Conservation (phyloP, 1,140 invertebrate genomes). For the Hydropsyche tenuis region DNA sequence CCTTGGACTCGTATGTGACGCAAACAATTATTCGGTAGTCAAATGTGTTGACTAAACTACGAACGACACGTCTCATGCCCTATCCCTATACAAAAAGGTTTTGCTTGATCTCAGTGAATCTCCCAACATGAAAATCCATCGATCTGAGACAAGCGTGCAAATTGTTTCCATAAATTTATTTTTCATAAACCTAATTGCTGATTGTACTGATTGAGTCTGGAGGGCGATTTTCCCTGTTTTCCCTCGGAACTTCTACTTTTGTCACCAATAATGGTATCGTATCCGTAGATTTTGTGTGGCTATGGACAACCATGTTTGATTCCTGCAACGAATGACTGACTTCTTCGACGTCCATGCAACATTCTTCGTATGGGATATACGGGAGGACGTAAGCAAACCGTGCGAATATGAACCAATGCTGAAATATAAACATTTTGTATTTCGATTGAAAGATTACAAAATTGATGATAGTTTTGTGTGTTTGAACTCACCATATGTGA, state of each 20-base stretch:
- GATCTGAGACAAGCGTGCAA: not conserved
- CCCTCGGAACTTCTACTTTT: conserved; percentile 37
- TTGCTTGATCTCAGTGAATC: not conserved
- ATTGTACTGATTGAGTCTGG: conserved; percentile 45
- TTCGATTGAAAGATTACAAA: too few relatives aligned
- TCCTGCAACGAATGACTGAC: conserved; percentile 29
- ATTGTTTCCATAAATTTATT: conserved; percentile 1
- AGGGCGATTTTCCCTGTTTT: conserved; percentile 28
- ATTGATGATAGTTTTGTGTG: too few relatives aligned
- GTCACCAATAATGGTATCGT: conserved; percentile 46
- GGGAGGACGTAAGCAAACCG: conserved; percentile 43
- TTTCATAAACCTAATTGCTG: conserved; percentile 34
- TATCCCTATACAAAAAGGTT: not conserved
- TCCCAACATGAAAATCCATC: not conserved
- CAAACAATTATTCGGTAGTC: not conserved
- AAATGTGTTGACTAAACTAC: not conserved
- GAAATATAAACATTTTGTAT: too few relatives aligned
- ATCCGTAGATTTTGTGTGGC: conserved; percentile 40
- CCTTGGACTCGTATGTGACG: not conserved
- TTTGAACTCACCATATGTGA: conserved; percentile 63
- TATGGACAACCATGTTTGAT: conserved; percentile 13
- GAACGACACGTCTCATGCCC: conserved; percentile 7
- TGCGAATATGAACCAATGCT: conserved; percentile 45
- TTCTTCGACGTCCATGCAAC: conserved; percentile 32
- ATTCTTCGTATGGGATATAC: conserved; percentile 45